phyloP scores from a whole-genome alignment of 2,113 vertebrate genomes.

The Plecturocebus donacophilus region DNA sequence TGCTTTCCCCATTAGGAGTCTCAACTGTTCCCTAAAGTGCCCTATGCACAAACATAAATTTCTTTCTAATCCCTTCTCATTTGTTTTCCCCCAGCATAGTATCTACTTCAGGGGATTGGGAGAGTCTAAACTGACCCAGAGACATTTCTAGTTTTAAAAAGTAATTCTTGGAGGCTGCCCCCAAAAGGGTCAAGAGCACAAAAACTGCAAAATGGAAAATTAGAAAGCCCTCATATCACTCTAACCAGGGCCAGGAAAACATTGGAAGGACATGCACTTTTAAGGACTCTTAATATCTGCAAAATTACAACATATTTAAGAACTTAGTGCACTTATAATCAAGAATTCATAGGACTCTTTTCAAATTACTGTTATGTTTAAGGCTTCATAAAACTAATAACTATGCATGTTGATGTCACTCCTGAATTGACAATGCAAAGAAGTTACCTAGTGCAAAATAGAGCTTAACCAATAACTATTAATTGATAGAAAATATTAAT shows the following conservation, averaged over 20 bases:
- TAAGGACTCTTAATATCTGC: neutral
- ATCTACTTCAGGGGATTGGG: neutral
- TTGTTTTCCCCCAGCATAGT: neutral
- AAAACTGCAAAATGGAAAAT: slow-evolving; percentile 1
- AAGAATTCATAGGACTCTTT: neutral
- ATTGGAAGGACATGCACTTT: neutral
- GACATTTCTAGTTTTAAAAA: neutral
- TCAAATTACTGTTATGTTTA: neutral
- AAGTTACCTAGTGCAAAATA: neutral
- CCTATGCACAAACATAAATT: neutral
- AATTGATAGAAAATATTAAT: neutral
- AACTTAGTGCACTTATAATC: neutral
- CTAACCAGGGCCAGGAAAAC: neutral
- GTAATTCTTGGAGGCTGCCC: neutral
- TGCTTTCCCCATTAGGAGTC: neutral
- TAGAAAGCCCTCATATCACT: neutral
- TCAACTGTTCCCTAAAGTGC: neutral
- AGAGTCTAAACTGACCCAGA: neutral
- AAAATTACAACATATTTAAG: neutral
- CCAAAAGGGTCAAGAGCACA: neutral
- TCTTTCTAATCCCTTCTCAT: neutral
- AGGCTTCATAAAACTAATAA: neutral
- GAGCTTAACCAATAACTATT: neutral
- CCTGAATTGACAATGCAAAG: neutral
- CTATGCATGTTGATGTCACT: neutral